These are phyloP conservation scores for Stenoptilia bipunctidactyla DNA, from an alignment of 2,888 invertebrate species.

Conservation along the genomic window DNA sequence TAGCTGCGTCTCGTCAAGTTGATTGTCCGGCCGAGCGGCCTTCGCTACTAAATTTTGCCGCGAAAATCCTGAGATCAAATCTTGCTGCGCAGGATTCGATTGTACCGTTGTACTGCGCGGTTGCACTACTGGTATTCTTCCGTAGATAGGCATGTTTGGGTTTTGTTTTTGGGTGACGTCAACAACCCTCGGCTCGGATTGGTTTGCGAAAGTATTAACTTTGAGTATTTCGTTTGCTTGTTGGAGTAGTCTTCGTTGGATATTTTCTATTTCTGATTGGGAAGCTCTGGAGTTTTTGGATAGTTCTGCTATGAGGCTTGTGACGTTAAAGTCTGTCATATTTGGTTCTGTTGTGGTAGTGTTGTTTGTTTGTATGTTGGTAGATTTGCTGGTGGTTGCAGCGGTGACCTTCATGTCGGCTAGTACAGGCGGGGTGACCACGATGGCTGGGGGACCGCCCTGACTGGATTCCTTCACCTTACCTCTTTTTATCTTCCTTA, in stretches of 20 bases:
- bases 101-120: slow-evolving; percentile 25
- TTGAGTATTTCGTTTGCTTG: slow-evolving; percentile 63
- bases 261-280: slow-evolving; percentile 54
- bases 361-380: slow-evolving; percentile 19
- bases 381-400: slow-evolving; percentile 25
- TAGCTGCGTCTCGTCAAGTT: slow-evolving; percentile 47
- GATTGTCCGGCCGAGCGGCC: slow-evolving; percentile 32
- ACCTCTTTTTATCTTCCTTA: slow-evolving; percentile 79
- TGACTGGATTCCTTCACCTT: slow-evolving; percentile 47
- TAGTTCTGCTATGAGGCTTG: slow-evolving; percentile 53
- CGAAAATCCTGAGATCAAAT: slow-evolving; percentile 22
- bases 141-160: slow-evolving; percentile 39
- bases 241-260: slow-evolving; percentile 51
- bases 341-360: slow-evolving; percentile 20
- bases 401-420: slow-evolving; percentile 52
- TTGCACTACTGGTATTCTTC: slow-evolving; percentile 34
- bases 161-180: slow-evolving; percentile 41
- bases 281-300: slow-evolving; percentile 58
- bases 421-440: slow-evolving; percentile 43
- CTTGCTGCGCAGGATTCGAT: slow-evolving; percentile 21
- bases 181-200: slow-evolving; percentile 37
- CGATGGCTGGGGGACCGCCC: slow-evolving; percentile 32
- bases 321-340: slow-evolving; percentile 53
- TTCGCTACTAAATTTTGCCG: slow-evolving; percentile 23
- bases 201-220: slow-evolving; percentile 54